phyloP scores from a whole-genome alignment of 2,888 invertebrate species.

The Dimorphilus gyrociliatus region DNA sequence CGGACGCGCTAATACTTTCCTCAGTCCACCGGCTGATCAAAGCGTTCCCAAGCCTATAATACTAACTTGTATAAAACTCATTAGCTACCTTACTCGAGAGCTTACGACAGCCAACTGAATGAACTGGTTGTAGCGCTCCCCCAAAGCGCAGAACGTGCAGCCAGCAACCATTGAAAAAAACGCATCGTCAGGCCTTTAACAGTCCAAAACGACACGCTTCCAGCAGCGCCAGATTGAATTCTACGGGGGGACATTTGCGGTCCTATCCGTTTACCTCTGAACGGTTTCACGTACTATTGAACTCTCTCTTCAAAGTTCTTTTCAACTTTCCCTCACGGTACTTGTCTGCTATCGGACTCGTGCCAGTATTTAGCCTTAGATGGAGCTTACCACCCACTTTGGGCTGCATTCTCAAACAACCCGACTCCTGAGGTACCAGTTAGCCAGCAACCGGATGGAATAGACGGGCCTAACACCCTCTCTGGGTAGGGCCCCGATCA shows the following conservation, averaged over 20 bases:
- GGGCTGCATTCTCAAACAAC: conserved; percentile 49
- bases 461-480: conserved; percentile 39
- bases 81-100: conserved; percentile 8
- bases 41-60: too few species aligned
- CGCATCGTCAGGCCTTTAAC: too few species aligned
- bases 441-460: conserved; percentile 9
- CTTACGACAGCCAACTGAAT: conserved; percentile 11
- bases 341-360: conserved; percentile 52
- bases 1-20: conserved; percentile 8
- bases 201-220: conserved; percentile 10
- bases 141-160: conserved; percentile 8
- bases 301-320: conserved; percentile 51
- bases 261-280: conserved; percentile 6
- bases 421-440: conserved; percentile 41
- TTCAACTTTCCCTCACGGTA: conserved; percentile 51
- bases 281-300: conserved; percentile 46
- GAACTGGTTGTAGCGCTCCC: conserved; percentile 17
- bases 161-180: background rate
- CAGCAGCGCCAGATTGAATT: too few species aligned
- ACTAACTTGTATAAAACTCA: too few species aligned
- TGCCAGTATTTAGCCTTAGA: conserved; percentile 46
- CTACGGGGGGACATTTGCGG: too few species aligned
- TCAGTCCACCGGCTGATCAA: conserved; percentile 2
- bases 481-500: conserved; percentile 28
- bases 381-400: too few species aligned